phyloP scores from a whole-genome alignment of 2,113 vertebrate genomes.

The Tenrec ecaudatus region DNA sequence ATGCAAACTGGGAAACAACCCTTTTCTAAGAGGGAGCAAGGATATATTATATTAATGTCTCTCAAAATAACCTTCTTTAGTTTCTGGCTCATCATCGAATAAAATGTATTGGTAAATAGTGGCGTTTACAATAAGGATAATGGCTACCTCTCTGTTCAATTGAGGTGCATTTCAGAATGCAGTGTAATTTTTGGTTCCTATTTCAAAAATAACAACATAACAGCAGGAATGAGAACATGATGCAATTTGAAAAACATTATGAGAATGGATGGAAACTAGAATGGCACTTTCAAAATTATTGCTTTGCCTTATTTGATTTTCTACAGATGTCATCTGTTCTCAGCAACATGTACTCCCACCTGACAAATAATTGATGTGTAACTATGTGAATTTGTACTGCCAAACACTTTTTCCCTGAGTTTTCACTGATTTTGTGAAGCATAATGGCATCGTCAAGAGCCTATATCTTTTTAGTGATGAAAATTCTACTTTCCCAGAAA shows the following conservation, averaged over 20 bases:
- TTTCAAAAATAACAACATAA: constrained; percentile 36
- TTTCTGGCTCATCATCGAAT: background rate
- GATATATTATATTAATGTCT: background rate
- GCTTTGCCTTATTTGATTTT: constrained; percentile 64
- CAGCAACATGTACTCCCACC: constrained; percentile 42
- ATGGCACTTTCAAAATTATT: constrained; percentile 18
- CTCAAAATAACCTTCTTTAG: background rate
- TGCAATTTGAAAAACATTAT: constrained; percentile 59
- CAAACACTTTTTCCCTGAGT: constrained; percentile 6
- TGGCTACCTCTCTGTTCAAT: background rate
- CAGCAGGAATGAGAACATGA: constrained; percentile 3
- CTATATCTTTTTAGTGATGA: background rate
- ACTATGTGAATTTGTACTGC: background rate
- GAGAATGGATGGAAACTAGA: background rate
- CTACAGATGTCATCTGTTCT: constrained; percentile 44
- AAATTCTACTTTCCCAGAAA: background rate
- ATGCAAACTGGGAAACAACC: background rate
- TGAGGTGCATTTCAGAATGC: constrained; percentile 28
- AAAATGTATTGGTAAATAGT: background rate
- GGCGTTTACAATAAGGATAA: background rate
- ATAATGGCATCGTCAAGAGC: background rate
- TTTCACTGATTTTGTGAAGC: background rate
- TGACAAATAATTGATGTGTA: background rate
- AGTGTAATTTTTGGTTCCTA: constrained; percentile 41
- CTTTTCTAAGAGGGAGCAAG: background rate